phyloP scores from a whole-genome alignment of 2,888 invertebrate species.

The Chydorus sphaericus region DNA sequence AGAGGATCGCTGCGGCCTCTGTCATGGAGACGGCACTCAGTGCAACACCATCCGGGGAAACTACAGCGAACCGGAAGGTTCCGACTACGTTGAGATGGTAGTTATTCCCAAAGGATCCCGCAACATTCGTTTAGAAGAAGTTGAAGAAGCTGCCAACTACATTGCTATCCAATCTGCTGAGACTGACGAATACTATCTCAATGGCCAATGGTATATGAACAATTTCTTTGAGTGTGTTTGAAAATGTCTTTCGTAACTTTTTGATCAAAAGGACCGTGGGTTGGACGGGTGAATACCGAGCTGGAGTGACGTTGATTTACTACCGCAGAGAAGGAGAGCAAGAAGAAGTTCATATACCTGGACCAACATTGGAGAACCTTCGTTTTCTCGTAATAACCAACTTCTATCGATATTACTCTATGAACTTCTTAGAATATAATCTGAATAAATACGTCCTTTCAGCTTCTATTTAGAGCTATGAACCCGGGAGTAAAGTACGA shows the following conservation, averaged over 20 bases:
- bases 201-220: slow-evolving; percentile 50
- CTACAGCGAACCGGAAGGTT: slow-evolving; percentile 36
- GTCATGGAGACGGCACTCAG: slow-evolving; percentile 66
- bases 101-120: slow-evolving; percentile 61
- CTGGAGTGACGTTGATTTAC: slow-evolving; percentile 60
- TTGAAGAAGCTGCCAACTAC: slow-evolving; percentile 58
- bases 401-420: too few relatives aligned
- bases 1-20: slow-evolving; percentile 73
- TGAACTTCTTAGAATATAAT: neutral
- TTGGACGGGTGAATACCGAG: slow-evolving; percentile 61
- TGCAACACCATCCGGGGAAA: slow-evolving; percentile 53
- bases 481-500: slow-evolving; percentile 74
- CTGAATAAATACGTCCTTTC: neutral
- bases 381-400: slow-evolving; percentile 68
- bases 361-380: slow-evolving; percentile 65
- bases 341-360: slow-evolving; percentile 65
- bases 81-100: slow-evolving; percentile 44
- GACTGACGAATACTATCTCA: slow-evolving; percentile 56
- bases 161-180: slow-evolving; percentile 59
- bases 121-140: slow-evolving; percentile 61
- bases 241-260: neutral
- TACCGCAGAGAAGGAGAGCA: slow-evolving; percentile 62
- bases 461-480: slow-evolving; percentile 51
- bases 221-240: neutral
- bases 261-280: slow-evolving; percentile 25